Evolutionary conservation across 2,797 vertebrate species (phyloP), one percentile per base, ranked within the genome.

Genomic region (Siniperca obscura): DNA sequence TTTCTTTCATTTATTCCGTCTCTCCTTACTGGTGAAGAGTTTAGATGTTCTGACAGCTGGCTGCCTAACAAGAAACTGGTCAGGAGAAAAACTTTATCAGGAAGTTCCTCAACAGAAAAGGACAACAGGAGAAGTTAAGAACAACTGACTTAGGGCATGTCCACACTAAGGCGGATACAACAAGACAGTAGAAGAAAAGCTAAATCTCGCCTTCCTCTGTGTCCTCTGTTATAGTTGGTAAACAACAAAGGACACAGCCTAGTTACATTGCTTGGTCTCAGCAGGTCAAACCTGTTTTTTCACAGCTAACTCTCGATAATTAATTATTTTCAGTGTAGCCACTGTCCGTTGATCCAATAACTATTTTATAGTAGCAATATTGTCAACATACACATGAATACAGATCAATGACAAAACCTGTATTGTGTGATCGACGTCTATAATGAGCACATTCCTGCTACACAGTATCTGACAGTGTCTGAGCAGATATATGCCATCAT

Each of bases 1-100:
- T 81, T 42, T 76, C 36, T 80, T 61, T 64, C 22, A 80, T 64
- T 79, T 36, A 77, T 38, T 76, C 38, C 52, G n/a, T 73, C 55
- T 55, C 48, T 81, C 59, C 34, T 62, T 76, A 38, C 30, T 19
- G 44, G 70, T 42, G 21, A 77, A 56, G 30, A 50, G 56, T 66
- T 83, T 19, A 57, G 61, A 77, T 72, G 59, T 64, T 78, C 27
- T 70, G 61, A 80, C 36, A 75, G 48, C 46, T 71, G 65, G 57
- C 53, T 69, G 67, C 53, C 55, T 64, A 25, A 70, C 60, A 64
- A 82, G 17, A 61, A 76, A 81, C 21, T 70, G 17, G n/a, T 71
- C 40, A 59, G 53, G 38, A 70, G 11, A 79, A 68, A 64, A 83
- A 76, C 48, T 22, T 46, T 17, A 78, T 74, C 4, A n/a, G 38